Evolutionary conservation across 1,140 invertebrate genomes (phyloP), one percentile per base, ranked within the genome.

Genomic region (Carposina sasakii): DNA sequence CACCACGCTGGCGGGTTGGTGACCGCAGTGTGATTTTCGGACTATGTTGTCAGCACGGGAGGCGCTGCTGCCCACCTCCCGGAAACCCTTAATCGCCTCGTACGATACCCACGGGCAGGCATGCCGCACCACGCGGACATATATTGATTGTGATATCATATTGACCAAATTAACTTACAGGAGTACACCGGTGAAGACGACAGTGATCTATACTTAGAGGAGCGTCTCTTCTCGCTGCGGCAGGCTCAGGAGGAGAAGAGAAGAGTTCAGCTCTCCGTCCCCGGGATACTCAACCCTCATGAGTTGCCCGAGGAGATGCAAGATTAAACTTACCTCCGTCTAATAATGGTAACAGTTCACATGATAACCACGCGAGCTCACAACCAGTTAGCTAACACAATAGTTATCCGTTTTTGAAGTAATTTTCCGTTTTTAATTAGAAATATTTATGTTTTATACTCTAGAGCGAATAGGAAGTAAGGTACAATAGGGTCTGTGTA

Each of bases 251-350:
- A 95, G 51, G 96, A 98, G 67, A 99, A 99, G 85, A 89, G 95
- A 68, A 91, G 92, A 75, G 89, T 95, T 48, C 96, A 98, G 86
- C 89, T 97, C 83, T 92, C 94, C 43, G 97, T 99, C 57, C 98
- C 98, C 47, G 98, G 98, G 61, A 98, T 99, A 66, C 87, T 99
- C 48, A 98, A 98, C 88, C 97, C 97, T 50, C 96, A 99, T 74
- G 97, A 98, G 84, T 90, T 99, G 62, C 94, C 95, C 26, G 97
- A 99, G 85, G 97, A 98, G 69, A 99, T 99, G 97, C 97, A 98
- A 89, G 97, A 99, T 87, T 93, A 89, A 67, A 48, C 50, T 48
- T 57, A 66, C 54, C 46, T 54, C 39, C 57, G 63, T 48, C 45
- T 50, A 59, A 51, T 62, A 52, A 65, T 73, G 69, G 62, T 73